Percentiles rank a stretch among this genome's conserved stretches.
Evolutionary conservation across 2,113 vertebrate genomes (phyloP).

Genomic region (Madoqua kirkii): DNA sequence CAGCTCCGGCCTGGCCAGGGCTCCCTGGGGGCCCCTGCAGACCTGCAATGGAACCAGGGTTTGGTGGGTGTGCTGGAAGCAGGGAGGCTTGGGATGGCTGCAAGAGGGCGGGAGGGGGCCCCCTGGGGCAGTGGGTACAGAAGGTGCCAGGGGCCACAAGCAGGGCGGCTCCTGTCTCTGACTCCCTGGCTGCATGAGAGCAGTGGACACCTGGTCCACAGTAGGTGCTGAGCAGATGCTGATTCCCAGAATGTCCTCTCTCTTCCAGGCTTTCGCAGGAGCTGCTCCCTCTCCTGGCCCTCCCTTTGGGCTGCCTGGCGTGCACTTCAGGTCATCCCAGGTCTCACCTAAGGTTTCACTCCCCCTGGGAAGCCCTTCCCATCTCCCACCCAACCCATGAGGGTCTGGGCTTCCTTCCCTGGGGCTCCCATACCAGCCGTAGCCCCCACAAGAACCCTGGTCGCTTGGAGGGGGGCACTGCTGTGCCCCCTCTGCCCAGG

Average conservation of each 20-base stretch:
- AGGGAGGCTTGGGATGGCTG: not conserved
- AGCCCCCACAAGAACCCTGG: not conserved
- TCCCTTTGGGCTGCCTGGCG: not conserved
- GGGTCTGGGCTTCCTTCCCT: not conserved
- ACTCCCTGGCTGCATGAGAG: not conserved
- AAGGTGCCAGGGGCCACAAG: not conserved
- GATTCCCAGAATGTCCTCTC: not conserved
- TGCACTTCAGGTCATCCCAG: not conserved
- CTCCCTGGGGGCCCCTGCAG: constrained; percentile 85
- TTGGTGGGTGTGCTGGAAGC: not conserved
- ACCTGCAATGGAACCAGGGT: constrained; percentile 62
- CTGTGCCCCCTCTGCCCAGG: not conserved
- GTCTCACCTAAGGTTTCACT: not conserved
- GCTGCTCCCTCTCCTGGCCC: not conserved
- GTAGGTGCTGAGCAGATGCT: not conserved
- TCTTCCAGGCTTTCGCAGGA: not conserved
- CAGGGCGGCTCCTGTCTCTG: not conserved
- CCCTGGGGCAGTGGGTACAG: fast-evolving
- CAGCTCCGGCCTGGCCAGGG: constrained; percentile 79
- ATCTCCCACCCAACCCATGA: not conserved
- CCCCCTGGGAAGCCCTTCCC: not conserved
- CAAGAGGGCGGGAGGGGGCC: not conserved
- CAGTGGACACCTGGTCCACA: not conserved
- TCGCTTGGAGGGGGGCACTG: not conserved
- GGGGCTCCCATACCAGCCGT: not conserved